Percentiles rank a stretch among this genome's conserved stretches.
phyloP scores from a whole-genome alignment of 2,113 vertebrate species.

The Pyrgilauda ruficollis region DNA sequence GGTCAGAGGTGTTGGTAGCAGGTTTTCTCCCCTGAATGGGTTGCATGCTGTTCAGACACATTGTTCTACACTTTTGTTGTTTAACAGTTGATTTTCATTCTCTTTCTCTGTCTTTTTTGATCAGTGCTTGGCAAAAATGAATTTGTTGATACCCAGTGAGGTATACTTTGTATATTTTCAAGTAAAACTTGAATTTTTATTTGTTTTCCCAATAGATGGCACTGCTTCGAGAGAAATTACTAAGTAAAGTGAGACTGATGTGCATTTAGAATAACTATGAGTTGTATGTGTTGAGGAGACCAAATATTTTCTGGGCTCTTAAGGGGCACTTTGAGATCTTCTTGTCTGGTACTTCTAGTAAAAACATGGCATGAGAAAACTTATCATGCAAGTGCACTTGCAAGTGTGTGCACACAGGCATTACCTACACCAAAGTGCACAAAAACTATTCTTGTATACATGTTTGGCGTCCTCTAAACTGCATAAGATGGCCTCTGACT shows the following conservation, averaged over 20 bases:
- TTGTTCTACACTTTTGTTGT: not conserved
- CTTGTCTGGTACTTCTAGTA: not conserved
- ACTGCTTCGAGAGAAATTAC: constrained; percentile 30
- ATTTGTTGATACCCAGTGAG: not conserved
- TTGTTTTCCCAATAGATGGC: constrained; percentile 38
- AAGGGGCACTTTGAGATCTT: not conserved
- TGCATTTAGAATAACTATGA: not conserved
- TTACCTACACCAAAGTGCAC: too few relatives aligned
- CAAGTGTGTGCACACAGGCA: not conserved
- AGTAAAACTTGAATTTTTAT: not conserved
- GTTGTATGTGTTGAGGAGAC: not conserved
- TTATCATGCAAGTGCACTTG: fast-evolving
- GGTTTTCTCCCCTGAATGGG: not conserved
- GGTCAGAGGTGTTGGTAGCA: not conserved
- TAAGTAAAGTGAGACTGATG: not conserved
- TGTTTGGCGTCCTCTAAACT: not conserved
- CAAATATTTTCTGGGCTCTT: not conserved
- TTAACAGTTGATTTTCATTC: not conserved
- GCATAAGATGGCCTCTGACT: not conserved
- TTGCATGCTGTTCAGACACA: not conserved
- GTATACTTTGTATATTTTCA: not conserved
- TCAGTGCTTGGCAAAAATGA: not conserved
- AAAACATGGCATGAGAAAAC: not conserved
- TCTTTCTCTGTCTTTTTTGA: not conserved
- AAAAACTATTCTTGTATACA: fast-evolving